Base-by-base conservation (phyloP, 2,888 invertebrate genomes). In the Cheiracanthium punctorium region DNA sequence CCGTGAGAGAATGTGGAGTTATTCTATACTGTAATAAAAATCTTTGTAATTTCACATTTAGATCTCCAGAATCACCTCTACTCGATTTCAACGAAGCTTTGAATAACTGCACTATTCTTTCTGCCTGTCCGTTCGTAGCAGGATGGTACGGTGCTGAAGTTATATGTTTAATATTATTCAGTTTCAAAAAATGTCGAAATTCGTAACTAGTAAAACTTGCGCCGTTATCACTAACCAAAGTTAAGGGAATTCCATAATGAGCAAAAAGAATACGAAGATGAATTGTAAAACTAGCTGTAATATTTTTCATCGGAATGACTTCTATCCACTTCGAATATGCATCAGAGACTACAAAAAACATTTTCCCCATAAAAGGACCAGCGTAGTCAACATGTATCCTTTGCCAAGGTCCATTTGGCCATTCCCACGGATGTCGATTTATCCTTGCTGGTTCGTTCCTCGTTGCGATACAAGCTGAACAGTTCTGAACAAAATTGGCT, bases 301-400 rank as follows among this genome's bases (percentile, higher is more conserved):
- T 76, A 8, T 65, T 67, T 30, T 76, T 76, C 67, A 67, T 76
- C 28, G 67, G 41, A 67, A 43, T 37, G 29, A 76, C 37, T 37
- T 37, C 10, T 7, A 7, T 37, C 4, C 37, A 37, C 37, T 37
- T 37, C n/a, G 76, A 69, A 70, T 75, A 76, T 33, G 82, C 75
- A 70, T 82, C 82, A 29, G 71, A 48, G 52, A 82, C 71, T 70
- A 82, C 64, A 43, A 82, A 74, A 65, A 82, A 67, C 76, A 76
- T 76, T 76, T 82, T 75, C 30, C 75, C 82, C 48, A 48, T 58
- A 48, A 82, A 65, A 48, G 82, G 82, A 48, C 82, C 82, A 52
- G 82, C 71, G 58, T 82, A 82, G 52, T 82, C 82, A 33, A 76
- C 43, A 69, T 82, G 77, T 69, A 76, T 58, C 32, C 76, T 70